Percentiles rank a stretch among this genome's conserved stretches.
These are phyloP conservation scores for Epirrita christyi DNA, from an alignment of 2,888 invertebrate species.

Conservation along the genomic window DNA sequence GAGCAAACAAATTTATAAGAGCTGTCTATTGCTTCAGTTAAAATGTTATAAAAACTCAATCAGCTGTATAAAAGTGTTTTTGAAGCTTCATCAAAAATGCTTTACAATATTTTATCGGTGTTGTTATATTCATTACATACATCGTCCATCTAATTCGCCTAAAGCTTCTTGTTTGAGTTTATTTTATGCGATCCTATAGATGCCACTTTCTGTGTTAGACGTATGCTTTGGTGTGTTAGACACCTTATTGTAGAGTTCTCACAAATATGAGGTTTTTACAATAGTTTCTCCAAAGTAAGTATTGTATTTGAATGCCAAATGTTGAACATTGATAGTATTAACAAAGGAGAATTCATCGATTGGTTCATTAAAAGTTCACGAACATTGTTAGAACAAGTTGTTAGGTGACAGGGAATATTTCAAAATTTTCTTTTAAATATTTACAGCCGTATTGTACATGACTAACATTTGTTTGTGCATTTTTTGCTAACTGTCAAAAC, in stretches of 20 bases:
- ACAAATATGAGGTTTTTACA: background rate
- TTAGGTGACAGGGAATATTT: too few relatives aligned
- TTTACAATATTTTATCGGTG: constrained; percentile 1
- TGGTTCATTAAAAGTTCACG: too few relatives aligned
- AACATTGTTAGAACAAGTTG: too few relatives aligned
- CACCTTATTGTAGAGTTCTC: background rate
- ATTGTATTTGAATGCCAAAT: background rate
- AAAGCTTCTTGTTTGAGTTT: constrained; percentile 16
- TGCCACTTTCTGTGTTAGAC: background rate
- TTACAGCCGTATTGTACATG: too few relatives aligned
- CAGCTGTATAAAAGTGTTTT: constrained; percentile 13
- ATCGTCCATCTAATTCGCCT: constrained; percentile 2
- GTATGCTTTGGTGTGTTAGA: background rate
- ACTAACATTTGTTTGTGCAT: too few relatives aligned
- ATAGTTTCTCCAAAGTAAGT: background rate
- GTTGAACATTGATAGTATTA: background rate
- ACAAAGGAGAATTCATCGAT: too few relatives aligned
- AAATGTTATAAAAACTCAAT: constrained; percentile 20
- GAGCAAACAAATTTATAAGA: too few relatives aligned
- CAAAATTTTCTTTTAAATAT: background rate
- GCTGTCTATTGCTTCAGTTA: background rate
- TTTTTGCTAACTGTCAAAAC: too few relatives aligned
- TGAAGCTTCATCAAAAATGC: constrained; percentile 11
- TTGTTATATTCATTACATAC: constrained; percentile 7
- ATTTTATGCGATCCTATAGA: constrained; percentile 10